A percentile compares a stretch with the other conserved stretches of the same genome.
phyloP scores from a whole-genome alignment of 2,113 vertebrate genomes.

The Phodopus roborovskii region DNA sequence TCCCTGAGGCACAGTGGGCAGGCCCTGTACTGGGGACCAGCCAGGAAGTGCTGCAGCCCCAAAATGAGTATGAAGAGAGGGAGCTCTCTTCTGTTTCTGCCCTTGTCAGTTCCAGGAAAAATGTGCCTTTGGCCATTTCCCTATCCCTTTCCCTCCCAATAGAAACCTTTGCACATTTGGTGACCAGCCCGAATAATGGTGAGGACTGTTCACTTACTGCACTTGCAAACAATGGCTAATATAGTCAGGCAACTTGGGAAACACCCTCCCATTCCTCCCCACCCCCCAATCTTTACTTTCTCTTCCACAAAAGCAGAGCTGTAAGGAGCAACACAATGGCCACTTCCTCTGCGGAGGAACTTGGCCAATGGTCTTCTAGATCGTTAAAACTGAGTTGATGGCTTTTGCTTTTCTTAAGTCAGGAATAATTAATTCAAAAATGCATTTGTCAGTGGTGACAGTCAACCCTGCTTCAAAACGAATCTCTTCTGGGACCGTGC shows the following conservation, averaged over 20 bases:
- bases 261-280: not conserved
- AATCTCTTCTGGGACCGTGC: not conserved
- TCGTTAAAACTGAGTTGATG: constrained; percentile 56
- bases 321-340: not conserved
- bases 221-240: not conserved
- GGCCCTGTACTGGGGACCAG: not conserved
- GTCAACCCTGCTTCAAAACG: not conserved
- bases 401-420: not conserved
- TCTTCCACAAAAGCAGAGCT: constrained; percentile 58
- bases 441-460: not conserved
- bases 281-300: not conserved
- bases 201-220: constrained; percentile 19
- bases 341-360: constrained; percentile 41
- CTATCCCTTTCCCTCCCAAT: not conserved
- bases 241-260: constrained; percentile 1
- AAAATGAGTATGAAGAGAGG: not conserved
- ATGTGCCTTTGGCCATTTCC: not conserved
- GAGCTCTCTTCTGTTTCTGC: not conserved
- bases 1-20: accelerated
- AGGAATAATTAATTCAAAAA: constrained; percentile 66
- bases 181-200: not conserved
- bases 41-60: not conserved
- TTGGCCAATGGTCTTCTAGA: constrained; percentile 55
- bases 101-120: not conserved
- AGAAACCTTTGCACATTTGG: not conserved